Conservation (phyloP, 92 coral and sea anemone species). For the Anthopleura xanthogrammica region DNA sequence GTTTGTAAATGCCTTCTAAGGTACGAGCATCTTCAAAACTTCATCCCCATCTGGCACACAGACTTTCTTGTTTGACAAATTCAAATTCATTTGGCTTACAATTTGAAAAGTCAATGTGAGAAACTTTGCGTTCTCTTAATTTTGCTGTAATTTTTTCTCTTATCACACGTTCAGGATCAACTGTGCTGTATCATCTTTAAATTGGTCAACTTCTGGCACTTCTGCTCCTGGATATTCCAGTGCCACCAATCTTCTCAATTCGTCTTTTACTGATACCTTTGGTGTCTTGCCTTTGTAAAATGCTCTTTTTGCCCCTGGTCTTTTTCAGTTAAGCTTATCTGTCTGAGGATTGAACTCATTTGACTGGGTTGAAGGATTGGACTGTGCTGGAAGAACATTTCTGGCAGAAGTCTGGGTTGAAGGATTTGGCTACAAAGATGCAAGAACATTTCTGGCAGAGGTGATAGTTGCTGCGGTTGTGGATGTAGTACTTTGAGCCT, state of each 20-base stretch:
- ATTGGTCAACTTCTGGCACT: conserved; percentile 15
- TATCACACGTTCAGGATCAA: conserved; percentile 24
- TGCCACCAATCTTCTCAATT: conserved; percentile 35
- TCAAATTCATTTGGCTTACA: conserved; percentile 24
- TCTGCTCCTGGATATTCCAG: conserved; percentile 39
- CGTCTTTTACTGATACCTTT: conserved; percentile 23
- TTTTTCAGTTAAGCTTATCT: conserved; percentile 29
- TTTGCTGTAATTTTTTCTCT: conserved; percentile 31
- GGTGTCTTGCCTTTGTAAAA: conserved; percentile 40
- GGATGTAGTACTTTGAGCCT: conserved; percentile 2
- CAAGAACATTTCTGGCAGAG: no score
- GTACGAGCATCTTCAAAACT: conserved; percentile 29
- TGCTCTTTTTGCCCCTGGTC: conserved; percentile 19
- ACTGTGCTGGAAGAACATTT: no score
- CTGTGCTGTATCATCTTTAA: conserved; percentile 10
- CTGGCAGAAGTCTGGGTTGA: no score
- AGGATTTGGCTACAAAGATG: no score
- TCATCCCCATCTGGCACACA: conserved; percentile 16
- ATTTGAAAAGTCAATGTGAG: conserved; percentile 25
- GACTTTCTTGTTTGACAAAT: conserved; percentile 30
- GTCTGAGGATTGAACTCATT: conserved; percentile 32
- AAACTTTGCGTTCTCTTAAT: conserved; percentile 17
- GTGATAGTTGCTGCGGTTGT: no score
- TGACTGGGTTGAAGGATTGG: no score
- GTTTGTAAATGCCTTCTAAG: conserved; percentile 18